Percentiles rank a stretch among this genome's conserved stretches.
phyloP scores from a whole-genome alignment of 2,113 vertebrate species.

The Tauraco erythrolophus region DNA sequence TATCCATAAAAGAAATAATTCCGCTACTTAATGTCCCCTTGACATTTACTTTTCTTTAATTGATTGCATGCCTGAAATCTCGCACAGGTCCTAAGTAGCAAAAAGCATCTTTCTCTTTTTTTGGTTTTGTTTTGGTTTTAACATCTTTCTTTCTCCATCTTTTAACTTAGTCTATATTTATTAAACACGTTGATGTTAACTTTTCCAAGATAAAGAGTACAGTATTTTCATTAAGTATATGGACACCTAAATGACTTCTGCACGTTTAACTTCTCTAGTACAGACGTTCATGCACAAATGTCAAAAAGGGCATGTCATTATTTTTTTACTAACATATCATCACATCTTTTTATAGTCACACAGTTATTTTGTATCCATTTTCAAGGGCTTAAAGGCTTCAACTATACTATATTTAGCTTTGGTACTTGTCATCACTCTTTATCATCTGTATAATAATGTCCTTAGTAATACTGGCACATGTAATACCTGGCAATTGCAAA shows the following conservation, averaged over 20 bases:
- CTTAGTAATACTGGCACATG: not conserved
- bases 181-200: not conserved
- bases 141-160: not conserved
- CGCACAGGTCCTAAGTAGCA: not conserved
- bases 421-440: not conserved
- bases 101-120: not conserved
- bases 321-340: not conserved
- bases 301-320: not conserved
- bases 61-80: not conserved
- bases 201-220: not conserved
- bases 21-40: not conserved
- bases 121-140: not conserved
- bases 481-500: not conserved
- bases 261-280: not conserved
- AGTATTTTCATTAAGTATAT: not conserved
- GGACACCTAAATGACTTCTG: not conserved
- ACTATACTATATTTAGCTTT: not conserved
- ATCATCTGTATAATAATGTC: not conserved
- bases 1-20: not conserved
- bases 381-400: not conserved
- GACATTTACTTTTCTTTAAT: not conserved
- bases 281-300: not conserved
- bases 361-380: not conserved
- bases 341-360: not conserved
- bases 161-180: not conserved